These are phyloP conservation scores for Macrosiphum euphorbiae DNA, from an alignment of 2,888 invertebrate genomes.

Conservation along the genomic window DNA sequence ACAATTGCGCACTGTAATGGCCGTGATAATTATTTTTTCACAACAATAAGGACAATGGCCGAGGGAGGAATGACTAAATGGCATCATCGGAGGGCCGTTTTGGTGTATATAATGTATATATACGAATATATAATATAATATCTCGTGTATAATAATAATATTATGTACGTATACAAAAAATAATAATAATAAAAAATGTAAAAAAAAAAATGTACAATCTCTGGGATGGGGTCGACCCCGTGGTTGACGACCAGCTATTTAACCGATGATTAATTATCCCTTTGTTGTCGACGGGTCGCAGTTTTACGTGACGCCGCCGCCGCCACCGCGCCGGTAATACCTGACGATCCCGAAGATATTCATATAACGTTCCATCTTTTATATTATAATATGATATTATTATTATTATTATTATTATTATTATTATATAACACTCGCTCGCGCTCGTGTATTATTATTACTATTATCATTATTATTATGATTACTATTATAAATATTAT, in stretches of 20 bases:
- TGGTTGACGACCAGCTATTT: conserved; percentile 62
- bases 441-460: conserved; percentile 28
- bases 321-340: conserved; percentile 42
- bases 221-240: conserved; percentile 29
- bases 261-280: conserved; percentile 64
- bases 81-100: conserved; percentile 4
- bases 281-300: conserved; percentile 61
- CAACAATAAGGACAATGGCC: conserved; percentile 49
- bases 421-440: background rate
- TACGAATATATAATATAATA: background rate
- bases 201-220: conserved; percentile 53
- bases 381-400: conserved; percentile 31
- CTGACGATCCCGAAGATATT: conserved; percentile 59
- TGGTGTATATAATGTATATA: background rate
- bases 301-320: conserved; percentile 18
- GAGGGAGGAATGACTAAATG: conserved; percentile 53
- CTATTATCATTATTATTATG: conserved; percentile 26
- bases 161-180: conserved; percentile 18
- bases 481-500: conserved; percentile 44
- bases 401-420: conserved; percentile 13
- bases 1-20: conserved; percentile 61
- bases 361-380: conserved; percentile 48
- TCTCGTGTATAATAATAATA: background rate
- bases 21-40: conserved; percentile 56
- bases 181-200: conserved; percentile 11